Base-by-base conservation (phyloP, 2,888 invertebrate genomes). In the Thymelicus sylvestris region DNA sequence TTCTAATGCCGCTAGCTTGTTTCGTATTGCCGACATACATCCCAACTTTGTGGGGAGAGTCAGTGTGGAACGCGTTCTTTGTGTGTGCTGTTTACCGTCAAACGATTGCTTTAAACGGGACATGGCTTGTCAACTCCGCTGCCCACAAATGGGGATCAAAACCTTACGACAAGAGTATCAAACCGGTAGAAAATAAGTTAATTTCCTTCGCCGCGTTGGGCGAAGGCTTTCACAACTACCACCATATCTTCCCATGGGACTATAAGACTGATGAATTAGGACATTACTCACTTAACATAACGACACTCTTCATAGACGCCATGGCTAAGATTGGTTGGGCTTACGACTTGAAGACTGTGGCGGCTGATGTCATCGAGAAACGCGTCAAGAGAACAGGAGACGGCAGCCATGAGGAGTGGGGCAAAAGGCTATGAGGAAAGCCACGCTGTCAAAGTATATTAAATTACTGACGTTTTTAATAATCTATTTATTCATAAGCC, bases 111-210 rank as follows among this genome's bases (percentile, higher is more conserved):
- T 94, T 98, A 68, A 97, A 98, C 86, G 96, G 96, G 70, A 98
- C 98, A 5, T 98, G 98, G 98, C 92, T 97, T 72, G 97, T 98
- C 50, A 98, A 98, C 92, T 97, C 97, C 74, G 97, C 96, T 0
- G 98, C 98, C 12, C 98, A 98, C 88, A 93, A 96, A 81, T 97
- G 95, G 92, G 97, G 97, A 66, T 90, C 92, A 77, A 96, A 95
- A 79, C 96, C 97, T 19, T 97, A 97, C 81, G 96, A 98, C 85
- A 95, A 94, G 94, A 86, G 89, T 87, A 96, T 97, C 80, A 96
- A 96, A 81, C 97, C 97, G 0, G 91, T 96, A 0, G 96, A 97
- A 86, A 97, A 96, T 77, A 89, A 90, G 38, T 82, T 93, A 0
- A 97, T 97, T 0, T 95, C 96, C 0, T 76, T 96, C 0, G 86